Percentiles rank a stretch among this genome's conserved stretches.
Conservation (phyloP, 2,113 vertebrate species). For the Megatriorchis doriae region DNA sequence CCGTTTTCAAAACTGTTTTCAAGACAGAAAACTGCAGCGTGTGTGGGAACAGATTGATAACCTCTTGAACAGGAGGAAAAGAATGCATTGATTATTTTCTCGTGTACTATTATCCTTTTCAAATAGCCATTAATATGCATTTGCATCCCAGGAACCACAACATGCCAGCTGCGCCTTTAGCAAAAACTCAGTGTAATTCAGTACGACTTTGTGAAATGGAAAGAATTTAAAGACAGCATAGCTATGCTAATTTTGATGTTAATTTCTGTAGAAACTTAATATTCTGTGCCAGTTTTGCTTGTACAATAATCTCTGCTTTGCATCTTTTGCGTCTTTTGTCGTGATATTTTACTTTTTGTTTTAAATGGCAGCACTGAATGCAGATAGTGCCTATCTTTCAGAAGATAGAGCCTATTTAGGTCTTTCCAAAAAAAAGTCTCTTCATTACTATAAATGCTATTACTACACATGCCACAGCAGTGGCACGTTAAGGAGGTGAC, state of each 20-base stretch:
- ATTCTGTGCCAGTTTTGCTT: background rate
- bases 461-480: background rate
- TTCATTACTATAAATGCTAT: background rate
- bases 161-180: background rate
- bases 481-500: background rate
- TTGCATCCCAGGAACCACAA: background rate
- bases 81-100: background rate
- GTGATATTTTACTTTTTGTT: background rate
- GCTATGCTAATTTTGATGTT: constrained; percentile 32
- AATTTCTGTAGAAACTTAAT: constrained; percentile 36
- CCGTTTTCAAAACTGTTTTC: background rate
- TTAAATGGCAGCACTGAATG: background rate
- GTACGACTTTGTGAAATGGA: background rate
- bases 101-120: background rate
- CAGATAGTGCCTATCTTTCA: background rate
- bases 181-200: background rate
- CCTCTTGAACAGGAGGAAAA: background rate
- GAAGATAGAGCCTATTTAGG: background rate
- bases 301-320: background rate
- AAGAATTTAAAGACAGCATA: constrained; percentile 1
- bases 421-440: background rate
- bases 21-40: background rate
- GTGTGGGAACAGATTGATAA: background rate
- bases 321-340: background rate
- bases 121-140: constrained; percentile 1